Base-by-base conservation (phyloP, 2,113 vertebrate species). In the Candoia aspera region DNA sequence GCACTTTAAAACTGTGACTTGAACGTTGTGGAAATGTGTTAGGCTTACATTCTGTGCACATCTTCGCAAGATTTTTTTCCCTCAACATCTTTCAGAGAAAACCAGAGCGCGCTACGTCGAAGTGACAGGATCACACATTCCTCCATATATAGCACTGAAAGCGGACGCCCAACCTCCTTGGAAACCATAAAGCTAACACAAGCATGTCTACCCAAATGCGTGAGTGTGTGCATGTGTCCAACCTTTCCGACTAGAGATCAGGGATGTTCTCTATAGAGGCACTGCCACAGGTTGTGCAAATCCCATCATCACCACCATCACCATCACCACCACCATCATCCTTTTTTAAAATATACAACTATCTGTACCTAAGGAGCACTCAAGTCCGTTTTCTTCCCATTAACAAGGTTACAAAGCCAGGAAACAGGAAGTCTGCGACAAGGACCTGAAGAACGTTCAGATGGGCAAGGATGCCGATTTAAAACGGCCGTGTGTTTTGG, bases 271-370 rank as follows among this genome's bases (percentile, higher is more conserved):
- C 96, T 95, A 95, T 95, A 97, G 96, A 97, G 97, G 97, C 96
- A 96, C 96, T 96, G 96, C 95, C 96, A 97, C 96, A 96, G 94
- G 93, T 96, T 97, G 97, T 95, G 96, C 95, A 97, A 97, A 98
- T 97, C 94, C 97, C 96, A 33, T 73, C 64, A 68, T 64, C 62
- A 64, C 29, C 60, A 62, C n/a, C 29, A 79, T 79, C n/a, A 79
- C 9, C 68, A 29, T 15, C 29, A 3, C 4, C 29, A 68, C 4
- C 26, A 26, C 13, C 2, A 4, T 53, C 23, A 58, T 62, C 84
- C 13, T 83, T 79, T 59, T 59, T 88, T 95, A 95, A 95, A 94
- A 96, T 95, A 97, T 94, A 97, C 94, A 97, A 96, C 96, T 93
- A 91, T 96, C 96, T 96, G 97, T 94, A 96, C 96, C 95, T 95